phyloP scores from a whole-genome alignment of 2,888 invertebrate species.

The Macrosoma leucophasiata region DNA sequence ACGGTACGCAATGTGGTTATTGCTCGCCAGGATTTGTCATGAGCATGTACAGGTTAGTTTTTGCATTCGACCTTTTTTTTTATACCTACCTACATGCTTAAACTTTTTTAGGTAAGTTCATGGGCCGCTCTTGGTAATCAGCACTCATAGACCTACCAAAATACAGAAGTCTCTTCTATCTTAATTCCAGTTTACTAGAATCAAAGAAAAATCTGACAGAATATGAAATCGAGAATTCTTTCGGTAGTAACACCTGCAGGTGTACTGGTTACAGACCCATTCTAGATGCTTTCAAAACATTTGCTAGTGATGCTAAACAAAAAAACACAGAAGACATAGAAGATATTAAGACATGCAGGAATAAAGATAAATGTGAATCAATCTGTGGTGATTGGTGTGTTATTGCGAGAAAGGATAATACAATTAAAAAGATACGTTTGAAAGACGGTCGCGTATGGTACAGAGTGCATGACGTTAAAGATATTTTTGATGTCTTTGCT shows the following conservation, averaged over 20 bases:
- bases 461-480: conserved; percentile 61
- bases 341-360: conserved; percentile 43
- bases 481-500: conserved; percentile 69
- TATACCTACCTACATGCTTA: too few species aligned
- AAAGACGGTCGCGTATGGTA: conserved; percentile 64
- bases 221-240: conserved; percentile 81
- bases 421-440: conserved; percentile 45
- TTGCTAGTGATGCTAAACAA: conserved; percentile 74
- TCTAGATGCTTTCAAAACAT: conserved; percentile 83
- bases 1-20: conserved; percentile 84
- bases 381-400: conserved; percentile 36
- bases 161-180: not conserved
- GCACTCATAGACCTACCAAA: too few species aligned
- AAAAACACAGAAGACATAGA: conserved; percentile 56
- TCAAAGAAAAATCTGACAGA: conserved; percentile 60
- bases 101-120: too few species aligned
- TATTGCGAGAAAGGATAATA: conserved; percentile 65
- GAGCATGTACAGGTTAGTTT: conserved; percentile 77
- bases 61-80: too few species aligned
- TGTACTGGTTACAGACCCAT: conserved; percentile 87
- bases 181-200: conserved; percentile 37
- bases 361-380: conserved; percentile 16
- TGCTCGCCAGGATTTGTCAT: conserved; percentile 87
- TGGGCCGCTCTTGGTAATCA: too few species aligned
- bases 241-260: conserved; percentile 84